A percentile compares a stretch with the other conserved stretches of the same genome.
Conservation (phyloP, 2,113 vertebrate species). For the Pheucticus melanocephalus region DNA sequence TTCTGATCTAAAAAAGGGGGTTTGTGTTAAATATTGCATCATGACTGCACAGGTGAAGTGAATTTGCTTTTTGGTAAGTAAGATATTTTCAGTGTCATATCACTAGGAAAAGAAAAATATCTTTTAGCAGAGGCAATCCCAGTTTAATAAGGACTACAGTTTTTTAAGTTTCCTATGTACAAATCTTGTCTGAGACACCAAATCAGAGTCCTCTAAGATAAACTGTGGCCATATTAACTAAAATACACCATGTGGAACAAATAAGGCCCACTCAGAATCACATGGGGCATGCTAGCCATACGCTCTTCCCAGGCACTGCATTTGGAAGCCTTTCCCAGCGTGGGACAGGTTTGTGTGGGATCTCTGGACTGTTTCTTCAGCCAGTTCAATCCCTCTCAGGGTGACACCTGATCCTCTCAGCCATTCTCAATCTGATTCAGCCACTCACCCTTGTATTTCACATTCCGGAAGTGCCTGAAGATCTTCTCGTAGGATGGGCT, state of each 20-base stretch:
- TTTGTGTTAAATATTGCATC: neutral
- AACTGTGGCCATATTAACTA: neutral
- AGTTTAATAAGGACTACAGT: neutral
- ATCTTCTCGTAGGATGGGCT: slow-evolving; percentile 86
- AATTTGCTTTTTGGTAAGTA: neutral
- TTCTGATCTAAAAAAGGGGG: slow-evolving; percentile 76
- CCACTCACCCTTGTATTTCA: slow-evolving; percentile 86
- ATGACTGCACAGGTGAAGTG: neutral
- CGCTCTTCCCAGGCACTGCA: neutral
- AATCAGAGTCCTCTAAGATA: neutral
- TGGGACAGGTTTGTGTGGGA: neutral
- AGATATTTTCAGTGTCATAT: neutral
- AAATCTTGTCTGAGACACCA: neutral
- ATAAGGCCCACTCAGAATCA: neutral
- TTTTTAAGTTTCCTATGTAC: neutral
- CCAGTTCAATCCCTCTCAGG: fast-evolving
- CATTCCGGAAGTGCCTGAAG: slow-evolving; percentile 80
- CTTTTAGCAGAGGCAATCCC: neutral
- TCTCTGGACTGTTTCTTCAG: neutral
- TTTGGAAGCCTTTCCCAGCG: neutral
- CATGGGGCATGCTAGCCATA: neutral
- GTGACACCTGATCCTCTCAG: neutral
- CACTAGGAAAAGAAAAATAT: neutral
- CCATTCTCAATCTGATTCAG: neutral
- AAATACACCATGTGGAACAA: neutral